Base-by-base conservation (phyloP, 2,888 invertebrate species). In the Acleris sparsana region DNA sequence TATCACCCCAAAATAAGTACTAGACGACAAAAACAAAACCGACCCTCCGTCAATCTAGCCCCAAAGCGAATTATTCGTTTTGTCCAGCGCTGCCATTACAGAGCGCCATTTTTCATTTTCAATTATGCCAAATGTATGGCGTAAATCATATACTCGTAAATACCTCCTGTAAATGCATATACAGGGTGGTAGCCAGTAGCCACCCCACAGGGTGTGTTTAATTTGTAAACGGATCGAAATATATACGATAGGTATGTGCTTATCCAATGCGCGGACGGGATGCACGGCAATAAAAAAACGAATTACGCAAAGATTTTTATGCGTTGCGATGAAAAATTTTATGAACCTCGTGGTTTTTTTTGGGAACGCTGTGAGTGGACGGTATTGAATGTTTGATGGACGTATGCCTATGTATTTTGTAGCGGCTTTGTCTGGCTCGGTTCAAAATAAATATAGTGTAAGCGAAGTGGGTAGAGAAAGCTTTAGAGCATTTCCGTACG, bases 101-200 rank as follows among this genome's bases (percentile, higher is more conserved):
- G 77, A 69, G 62, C 78, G 72, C 77, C 76, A 88, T 88, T 89
- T 89, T 92, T 91, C 66, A 66, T 66, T 92, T 92, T 91, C 92
- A 92, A 92, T 92, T 91, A 91, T 88, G 82, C 87, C 86, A 89
- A 92, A 91, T 92, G 91, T 85, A 83, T 84, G 83, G 77, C 83
- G 82, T 91, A 90, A 90, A 91, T 91, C 89, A 89, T 86, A 76
- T 82, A 80, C 75, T 75, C 29, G 64, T 62, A 69, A 53, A 68
- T 62, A 69, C 53, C 63, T 52, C 39, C 57, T 61, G 48, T 16
- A 63, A 52, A 69, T 69, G 69, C 69, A 70, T 60, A 70, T 69
- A 68, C 49, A 58, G 20, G 49, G 49, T 56, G 64, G 64, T 52
- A 7, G 18, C 62, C 62, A 56, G 64, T 52, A 13, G 18, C 62